Percentiles rank a stretch among this genome's conserved stretches.
Conservation (phyloP, 2,888 invertebrate genomes). For the Barypeithes pellucidus region DNA sequence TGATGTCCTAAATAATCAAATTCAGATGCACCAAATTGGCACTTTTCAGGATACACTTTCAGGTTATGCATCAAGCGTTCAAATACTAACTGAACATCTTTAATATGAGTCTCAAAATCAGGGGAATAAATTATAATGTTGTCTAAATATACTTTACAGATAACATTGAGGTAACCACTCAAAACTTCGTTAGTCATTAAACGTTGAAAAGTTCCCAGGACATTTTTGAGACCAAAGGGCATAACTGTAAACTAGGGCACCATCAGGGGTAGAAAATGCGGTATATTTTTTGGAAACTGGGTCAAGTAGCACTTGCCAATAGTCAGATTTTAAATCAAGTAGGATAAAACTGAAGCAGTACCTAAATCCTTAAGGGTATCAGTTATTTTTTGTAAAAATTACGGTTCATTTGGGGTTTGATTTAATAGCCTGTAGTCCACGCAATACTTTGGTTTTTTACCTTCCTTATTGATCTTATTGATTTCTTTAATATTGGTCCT, state of each 20-base stretch:
- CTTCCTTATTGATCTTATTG: background rate
- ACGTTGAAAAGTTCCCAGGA: background rate
- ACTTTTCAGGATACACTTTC: too few relatives aligned
- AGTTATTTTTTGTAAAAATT: background rate
- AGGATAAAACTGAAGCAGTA: background rate
- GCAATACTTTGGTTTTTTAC: background rate
- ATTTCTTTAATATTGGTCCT: background rate
- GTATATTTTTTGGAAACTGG: background rate
- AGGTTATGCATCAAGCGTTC: too few relatives aligned
- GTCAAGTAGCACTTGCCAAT: conserved; percentile 9
- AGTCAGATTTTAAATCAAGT: conserved; percentile 5
- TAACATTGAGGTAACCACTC: background rate
- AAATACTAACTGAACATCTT: too few relatives aligned
- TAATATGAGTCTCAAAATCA: conserved; percentile 63
- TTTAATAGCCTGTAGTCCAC: background rate
- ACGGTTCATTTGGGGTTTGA: background rate
- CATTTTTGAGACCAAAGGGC: conserved; percentile 8
- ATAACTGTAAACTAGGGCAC: background rate
- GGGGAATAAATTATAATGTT: background rate
- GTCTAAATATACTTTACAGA: background rate
- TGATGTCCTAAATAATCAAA: too few relatives aligned
- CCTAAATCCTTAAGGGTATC: background rate
- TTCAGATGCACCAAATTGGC: too few relatives aligned
- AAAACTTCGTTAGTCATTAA: background rate
- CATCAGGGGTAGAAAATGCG: conserved; percentile 1